Evolutionary conservation across 92 coral and sea anemone genomes (phyloP), one percentile per base, ranked within the genome.

Genomic region (Porites lobata): DNA sequence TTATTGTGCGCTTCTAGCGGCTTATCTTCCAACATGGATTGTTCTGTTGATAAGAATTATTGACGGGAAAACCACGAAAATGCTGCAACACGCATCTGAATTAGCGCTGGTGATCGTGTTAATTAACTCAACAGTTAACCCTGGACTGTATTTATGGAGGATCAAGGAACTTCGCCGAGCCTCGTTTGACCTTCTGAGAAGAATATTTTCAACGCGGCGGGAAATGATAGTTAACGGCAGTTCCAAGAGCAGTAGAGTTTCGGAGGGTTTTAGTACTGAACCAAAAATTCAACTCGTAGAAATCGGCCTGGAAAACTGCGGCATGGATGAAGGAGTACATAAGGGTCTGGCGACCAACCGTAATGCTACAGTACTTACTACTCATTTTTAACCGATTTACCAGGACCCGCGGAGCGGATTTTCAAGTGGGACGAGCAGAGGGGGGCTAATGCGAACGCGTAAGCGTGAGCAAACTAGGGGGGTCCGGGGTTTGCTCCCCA

Each of bases 21-120:
- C 62, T 73, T 73, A 50, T 73, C 50, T 73, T 32, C 78, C 62
- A 11, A 29, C 51, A n/a, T 73, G 62, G 78, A 19, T 73, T 10
- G 78, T 52, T 4, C 12, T 73, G 58, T n/a, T 73, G 51, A 73
- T 51, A 50, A 73, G 61, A 54, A 17, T 73, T n/a, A 73, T 73
- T 15, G 50, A 73, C 43, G 78, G 59, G 24, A 22, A 50, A 20
- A 50, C 78, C n/a, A 73, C 78, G 7, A 73, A 47, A 73, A 18
- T 18, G 22, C 38, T 73, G 78, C 50, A 50, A 50, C 50, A 73
- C 59, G 79, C 79, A 53, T 53, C 79, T 53, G 79, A 75, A 56
- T 13, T 56, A 54, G 64, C 18, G 19, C 65, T 75, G 7, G 13
- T 75, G 3, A 6, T 75, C 15, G 79, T 75, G 26, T 56, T 53